phyloP scores from a whole-genome alignment of 1,140 invertebrate species.

The Neodiprion virginianus region DNA sequence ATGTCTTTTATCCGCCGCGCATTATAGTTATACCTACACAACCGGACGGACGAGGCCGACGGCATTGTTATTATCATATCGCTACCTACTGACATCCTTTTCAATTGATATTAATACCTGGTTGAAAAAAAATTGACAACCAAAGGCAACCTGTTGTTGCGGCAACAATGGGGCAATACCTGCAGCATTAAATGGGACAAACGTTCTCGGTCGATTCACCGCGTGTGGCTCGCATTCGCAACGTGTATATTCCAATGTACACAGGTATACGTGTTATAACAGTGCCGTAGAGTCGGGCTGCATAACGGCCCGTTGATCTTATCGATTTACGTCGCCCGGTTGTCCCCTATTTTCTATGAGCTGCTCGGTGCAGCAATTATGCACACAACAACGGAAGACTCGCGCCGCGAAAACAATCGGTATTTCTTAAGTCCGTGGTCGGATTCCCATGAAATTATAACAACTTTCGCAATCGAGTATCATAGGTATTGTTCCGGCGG shows the following conservation, averaged over 20 bases:
- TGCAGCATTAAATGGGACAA: not conserved
- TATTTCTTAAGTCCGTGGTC: conserved; percentile 1
- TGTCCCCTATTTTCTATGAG: not conserved
- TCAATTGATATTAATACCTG: not conserved
- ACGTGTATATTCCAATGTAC: too few relatives aligned
- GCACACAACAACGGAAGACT: not conserved
- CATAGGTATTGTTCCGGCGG: not conserved
- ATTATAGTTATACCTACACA: not conserved
- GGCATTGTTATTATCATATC: not conserved
- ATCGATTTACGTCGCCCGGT: conserved; percentile 7
- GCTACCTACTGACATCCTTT: not conserved
- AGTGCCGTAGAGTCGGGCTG: too few relatives aligned
- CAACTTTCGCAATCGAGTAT: not conserved
- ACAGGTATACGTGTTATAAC: too few relatives aligned
- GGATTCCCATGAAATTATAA: conserved; percentile 2
- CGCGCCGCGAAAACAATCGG: not conserved
- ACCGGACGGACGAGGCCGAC: not conserved
- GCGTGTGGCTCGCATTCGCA: not conserved
- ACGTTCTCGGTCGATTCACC: not conserved
- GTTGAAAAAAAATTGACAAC: not conserved
- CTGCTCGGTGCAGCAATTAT: too few relatives aligned
- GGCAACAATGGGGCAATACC: not conserved
- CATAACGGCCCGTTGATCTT: not conserved
- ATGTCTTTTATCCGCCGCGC: not conserved
- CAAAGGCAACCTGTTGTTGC: too few relatives aligned